Conservation (phyloP, 2,113 vertebrate species). For the Bubo blakistoni region DNA sequence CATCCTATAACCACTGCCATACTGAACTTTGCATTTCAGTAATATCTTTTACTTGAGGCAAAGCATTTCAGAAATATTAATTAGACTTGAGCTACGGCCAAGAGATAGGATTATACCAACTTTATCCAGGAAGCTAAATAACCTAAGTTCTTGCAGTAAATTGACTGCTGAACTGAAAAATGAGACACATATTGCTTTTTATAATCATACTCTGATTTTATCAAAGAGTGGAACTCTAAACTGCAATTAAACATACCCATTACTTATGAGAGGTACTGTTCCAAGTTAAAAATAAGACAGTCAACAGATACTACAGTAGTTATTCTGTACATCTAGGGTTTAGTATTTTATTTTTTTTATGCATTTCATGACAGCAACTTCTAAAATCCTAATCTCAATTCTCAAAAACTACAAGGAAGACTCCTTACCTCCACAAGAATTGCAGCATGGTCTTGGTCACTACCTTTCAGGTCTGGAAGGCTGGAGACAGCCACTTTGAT, state of each 20-base stretch:
- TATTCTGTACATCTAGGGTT: neutral
- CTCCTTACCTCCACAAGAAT: constrained; percentile 84
- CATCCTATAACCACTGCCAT: neutral
- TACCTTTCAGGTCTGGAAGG: constrained; percentile 76
- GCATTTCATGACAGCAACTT: neutral
- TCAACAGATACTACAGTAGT: neutral
- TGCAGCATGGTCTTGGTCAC: constrained; percentile 72
- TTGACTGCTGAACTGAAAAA: neutral
- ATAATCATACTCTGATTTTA: neutral
- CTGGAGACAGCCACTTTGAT: constrained; percentile 77
- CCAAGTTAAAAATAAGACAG: neutral
- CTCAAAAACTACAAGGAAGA: neutral
- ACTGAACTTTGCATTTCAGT: neutral
- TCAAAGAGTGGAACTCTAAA: neutral
- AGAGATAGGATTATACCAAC: neutral
- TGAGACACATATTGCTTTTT: neutral
- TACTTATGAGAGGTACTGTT: neutral
- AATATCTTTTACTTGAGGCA: neutral
- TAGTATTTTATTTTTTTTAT: neutral
- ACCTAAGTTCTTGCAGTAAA: neutral
- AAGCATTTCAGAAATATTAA: neutral
- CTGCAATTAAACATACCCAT: neutral
- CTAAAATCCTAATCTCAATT: accelerated
- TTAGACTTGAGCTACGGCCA: neutral
- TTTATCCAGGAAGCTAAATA: neutral